These are phyloP conservation scores for Drosophila micromelanica DNA, from an alignment of 1,140 invertebrate genomes.

Conservation along the genomic window DNA sequence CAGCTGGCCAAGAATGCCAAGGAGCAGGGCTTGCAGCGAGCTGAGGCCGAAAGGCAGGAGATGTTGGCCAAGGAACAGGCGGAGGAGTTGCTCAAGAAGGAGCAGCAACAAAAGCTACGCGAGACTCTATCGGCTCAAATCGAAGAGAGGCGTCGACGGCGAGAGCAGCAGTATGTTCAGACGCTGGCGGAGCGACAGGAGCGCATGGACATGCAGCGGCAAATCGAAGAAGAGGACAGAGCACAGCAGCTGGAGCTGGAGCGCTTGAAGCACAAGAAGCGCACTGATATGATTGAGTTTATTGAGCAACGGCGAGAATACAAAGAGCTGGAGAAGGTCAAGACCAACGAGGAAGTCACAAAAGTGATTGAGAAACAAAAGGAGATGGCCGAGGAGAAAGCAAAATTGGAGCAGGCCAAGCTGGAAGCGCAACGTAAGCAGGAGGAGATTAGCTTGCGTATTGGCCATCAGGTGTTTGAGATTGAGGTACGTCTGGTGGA, in stretches of 20 bases:
- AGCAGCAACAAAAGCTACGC: constrained; percentile 40
- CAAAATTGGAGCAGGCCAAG: constrained; percentile 14
- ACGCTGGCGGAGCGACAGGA: constrained; percentile 49
- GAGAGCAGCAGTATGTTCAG: constrained; percentile 27
- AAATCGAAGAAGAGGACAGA: constrained; percentile 53
- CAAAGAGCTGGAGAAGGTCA: constrained; percentile 15
- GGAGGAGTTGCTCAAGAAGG: constrained; percentile 30
- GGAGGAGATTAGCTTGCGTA: constrained; percentile 47
- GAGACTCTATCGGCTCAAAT: constrained; percentile 43
- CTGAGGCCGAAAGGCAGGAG: constrained; percentile 34
- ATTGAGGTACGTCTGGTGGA: constrained; percentile 37
- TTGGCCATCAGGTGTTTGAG: constrained; percentile 55
- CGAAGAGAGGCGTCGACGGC: constrained; percentile 29
- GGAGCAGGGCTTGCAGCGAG: constrained; percentile 18
- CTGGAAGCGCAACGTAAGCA: constrained; percentile 31
- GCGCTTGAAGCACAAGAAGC: constrained; percentile 38
- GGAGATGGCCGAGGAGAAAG: constrained; percentile 20
- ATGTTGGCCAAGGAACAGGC: constrained; percentile 22
- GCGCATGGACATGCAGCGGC: constrained; percentile 38
- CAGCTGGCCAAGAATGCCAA: constrained; percentile 19
- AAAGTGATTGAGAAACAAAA: constrained; percentile 21
- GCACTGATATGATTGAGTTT: constrained; percentile 27
- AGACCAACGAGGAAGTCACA: constrained; percentile 9
- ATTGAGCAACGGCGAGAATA: constrained; percentile 43
- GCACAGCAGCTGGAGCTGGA: constrained; percentile 22